These are phyloP conservation scores for Lethocerus indicus DNA, from an alignment of 1,140 invertebrate species.

Conservation along the genomic window DNA sequence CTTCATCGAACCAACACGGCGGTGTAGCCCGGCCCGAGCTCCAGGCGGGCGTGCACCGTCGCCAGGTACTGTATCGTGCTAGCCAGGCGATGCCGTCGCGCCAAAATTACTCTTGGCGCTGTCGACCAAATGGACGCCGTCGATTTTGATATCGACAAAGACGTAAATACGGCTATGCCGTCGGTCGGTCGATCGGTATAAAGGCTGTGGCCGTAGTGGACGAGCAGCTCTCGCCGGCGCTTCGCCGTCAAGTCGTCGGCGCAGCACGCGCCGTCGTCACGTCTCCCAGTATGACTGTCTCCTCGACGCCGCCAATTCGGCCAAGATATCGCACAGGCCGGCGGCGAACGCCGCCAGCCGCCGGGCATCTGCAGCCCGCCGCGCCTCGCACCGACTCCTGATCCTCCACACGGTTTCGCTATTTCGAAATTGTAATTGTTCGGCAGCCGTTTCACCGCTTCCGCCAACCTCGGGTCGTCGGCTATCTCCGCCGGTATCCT, in stretches of 20 bases:
- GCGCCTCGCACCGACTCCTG: constrained; percentile 55
- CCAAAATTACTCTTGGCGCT: constrained; percentile 75
- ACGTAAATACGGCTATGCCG: constrained; percentile 90
- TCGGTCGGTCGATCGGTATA: constrained; percentile 84
- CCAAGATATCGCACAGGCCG: constrained; percentile 85
- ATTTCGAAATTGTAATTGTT: constrained; percentile 98
- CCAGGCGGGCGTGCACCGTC: constrained; percentile 74
- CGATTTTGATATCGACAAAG: constrained; percentile 90
- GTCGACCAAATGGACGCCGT: constrained; percentile 80
- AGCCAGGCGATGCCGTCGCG: constrained; percentile 61
- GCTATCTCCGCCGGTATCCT: constrained; percentile 72
- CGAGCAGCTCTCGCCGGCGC: constrained; percentile 76
- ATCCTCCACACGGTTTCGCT: constrained; percentile 96
- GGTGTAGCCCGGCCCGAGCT: constrained; percentile 48
- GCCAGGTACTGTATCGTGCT: constrained; percentile 97
- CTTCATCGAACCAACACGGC: constrained; percentile 52
- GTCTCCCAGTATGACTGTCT: constrained; percentile 97
- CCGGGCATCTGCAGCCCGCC: constrained; percentile 97
- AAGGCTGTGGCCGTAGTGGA: constrained; percentile 97
- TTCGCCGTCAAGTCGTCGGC: constrained; percentile 94
- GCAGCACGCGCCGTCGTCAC: constrained; percentile 98
- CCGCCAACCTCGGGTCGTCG: constrained; percentile 56
- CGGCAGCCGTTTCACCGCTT: constrained; percentile 59
- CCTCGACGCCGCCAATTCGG: constrained; percentile 76
- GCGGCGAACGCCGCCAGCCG: constrained; percentile 85